Conservation (phyloP, 2,113 vertebrate genomes). For the Oryzias javanicus region DNA sequence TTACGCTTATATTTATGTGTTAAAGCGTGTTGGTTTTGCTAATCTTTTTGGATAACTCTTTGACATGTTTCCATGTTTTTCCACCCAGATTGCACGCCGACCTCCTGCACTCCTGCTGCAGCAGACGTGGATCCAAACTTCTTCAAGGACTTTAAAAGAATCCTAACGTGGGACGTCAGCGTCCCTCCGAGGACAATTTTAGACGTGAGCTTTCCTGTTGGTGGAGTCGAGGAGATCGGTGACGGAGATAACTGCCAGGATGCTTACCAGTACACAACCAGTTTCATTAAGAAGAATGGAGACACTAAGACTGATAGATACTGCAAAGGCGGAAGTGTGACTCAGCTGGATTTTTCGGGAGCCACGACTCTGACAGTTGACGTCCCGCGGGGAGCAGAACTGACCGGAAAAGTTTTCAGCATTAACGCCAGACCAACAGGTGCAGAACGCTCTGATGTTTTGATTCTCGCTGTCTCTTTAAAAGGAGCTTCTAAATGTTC, state of each 20-base stretch:
- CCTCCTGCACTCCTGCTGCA: conserved; percentile 73
- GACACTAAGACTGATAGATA: conserved; percentile 70
- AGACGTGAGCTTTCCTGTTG: conserved; percentile 73
- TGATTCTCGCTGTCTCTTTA: too few relatives aligned
- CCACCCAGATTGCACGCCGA: conserved; percentile 78
- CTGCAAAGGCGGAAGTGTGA: conserved; percentile 79
- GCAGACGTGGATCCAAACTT: conserved; percentile 66
- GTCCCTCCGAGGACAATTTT: conserved; percentile 74
- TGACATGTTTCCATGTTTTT: background rate
- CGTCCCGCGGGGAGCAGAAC: conserved; percentile 67
- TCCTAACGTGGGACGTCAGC: conserved; percentile 77
- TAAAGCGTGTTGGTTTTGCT: background rate
- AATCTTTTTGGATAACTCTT: background rate
- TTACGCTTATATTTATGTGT: too few relatives aligned
- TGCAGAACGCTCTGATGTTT: conserved; percentile 39
- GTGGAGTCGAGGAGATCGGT: conserved; percentile 69
- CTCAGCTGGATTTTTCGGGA: conserved; percentile 78
- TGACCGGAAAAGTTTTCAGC: conserved; percentile 70
- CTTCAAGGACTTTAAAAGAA: conserved; percentile 78
- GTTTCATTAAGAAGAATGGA: conserved; percentile 47
- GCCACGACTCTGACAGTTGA: conserved; percentile 68
- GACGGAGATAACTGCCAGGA: conserved; percentile 67
- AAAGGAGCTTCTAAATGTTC: too few relatives aligned
- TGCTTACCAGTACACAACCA: conserved; percentile 70
- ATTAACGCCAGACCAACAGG: conserved; percentile 79